phyloP scores from a whole-genome alignment of 2,888 invertebrate genomes.

The Agonopterix alstromeriana region DNA sequence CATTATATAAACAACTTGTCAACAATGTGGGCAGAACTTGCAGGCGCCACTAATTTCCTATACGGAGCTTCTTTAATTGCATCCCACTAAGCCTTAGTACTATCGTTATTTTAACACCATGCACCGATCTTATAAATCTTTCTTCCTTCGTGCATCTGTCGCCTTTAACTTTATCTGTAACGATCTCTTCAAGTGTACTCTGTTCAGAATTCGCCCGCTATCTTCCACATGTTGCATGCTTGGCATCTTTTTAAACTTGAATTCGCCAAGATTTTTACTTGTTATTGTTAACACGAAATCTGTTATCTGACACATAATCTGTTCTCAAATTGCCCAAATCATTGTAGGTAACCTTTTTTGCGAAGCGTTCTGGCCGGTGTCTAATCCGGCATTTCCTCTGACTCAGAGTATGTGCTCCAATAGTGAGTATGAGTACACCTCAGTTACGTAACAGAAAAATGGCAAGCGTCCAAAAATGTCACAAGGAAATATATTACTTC shows the following conservation, averaged over 20 bases:
- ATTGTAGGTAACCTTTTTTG: conserved; percentile 40
- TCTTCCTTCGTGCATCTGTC: conserved; percentile 17
- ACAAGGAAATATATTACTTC: conserved; percentile 36
- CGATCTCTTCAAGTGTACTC: conserved; percentile 19
- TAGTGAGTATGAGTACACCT: conserved; percentile 22
- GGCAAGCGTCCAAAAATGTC: conserved; percentile 48
- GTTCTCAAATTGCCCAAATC: conserved; percentile 54
- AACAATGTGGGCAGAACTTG: conserved; percentile 17
- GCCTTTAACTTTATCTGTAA: conserved; percentile 16
- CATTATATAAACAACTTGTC: conserved; percentile 30
- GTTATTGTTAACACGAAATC: conserved; percentile 30
- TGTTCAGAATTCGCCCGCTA: conserved; percentile 28
- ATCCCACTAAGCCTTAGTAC: conserved; percentile 17
- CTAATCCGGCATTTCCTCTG: conserved; percentile 42
- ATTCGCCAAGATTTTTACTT: conserved; percentile 46
- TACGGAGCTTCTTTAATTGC: conserved; percentile 33
- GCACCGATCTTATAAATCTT: conserved; percentile 29
- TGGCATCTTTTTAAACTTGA: conserved; percentile 56
- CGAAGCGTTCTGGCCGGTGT: conserved; percentile 28
- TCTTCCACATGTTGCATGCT: conserved; percentile 61
- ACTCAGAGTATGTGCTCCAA: conserved; percentile 25
- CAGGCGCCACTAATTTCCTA: conserved; percentile 34
- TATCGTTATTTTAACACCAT: conserved; percentile 20
- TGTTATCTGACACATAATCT: conserved; percentile 47
- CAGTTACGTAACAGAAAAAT: conserved; percentile 44